A percentile compares a stretch with the other conserved stretches of the same genome.
phyloP scores from a whole-genome alignment of 1,140 invertebrate genomes.

The Apis dorsata region DNA sequence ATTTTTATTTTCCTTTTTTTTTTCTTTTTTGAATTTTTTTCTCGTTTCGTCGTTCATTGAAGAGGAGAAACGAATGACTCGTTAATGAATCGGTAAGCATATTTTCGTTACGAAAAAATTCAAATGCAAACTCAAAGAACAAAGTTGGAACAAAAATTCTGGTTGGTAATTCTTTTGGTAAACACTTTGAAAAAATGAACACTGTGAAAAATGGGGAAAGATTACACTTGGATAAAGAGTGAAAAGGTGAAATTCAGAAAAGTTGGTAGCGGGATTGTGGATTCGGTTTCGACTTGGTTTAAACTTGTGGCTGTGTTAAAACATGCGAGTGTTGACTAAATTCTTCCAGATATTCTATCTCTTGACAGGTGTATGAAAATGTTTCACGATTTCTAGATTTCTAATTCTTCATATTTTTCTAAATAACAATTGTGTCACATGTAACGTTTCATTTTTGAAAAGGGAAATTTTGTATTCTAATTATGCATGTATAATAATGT shows the following conservation, averaged over 20 bases:
- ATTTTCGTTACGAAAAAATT: not conserved
- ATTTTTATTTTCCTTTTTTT: not conserved
- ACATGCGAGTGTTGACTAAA: not conserved
- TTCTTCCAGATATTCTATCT: not conserved
- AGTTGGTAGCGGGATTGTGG: not conserved
- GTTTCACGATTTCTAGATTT: too few relatives aligned
- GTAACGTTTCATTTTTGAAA: too few relatives aligned
- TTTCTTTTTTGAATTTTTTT: not conserved
- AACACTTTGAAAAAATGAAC: not conserved
- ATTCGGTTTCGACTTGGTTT: not conserved
- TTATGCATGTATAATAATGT: too few relatives aligned
- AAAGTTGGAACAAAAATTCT: not conserved
- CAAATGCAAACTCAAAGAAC: too few relatives aligned
- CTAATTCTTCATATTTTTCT: too few relatives aligned
- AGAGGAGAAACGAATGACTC: not conserved
- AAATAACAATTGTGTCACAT: too few relatives aligned
- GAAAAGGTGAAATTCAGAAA: not conserved
- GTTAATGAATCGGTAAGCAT: conserved; percentile 5
- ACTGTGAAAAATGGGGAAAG: not conserved
- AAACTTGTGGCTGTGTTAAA: not conserved
- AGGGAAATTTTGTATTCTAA: too few relatives aligned
- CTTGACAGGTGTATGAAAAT: too few relatives aligned
- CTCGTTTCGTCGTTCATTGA: not conserved
- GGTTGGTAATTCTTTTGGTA: not conserved
- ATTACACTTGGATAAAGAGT: not conserved